A percentile compares a stretch with the other conserved stretches of the same genome.
Evolutionary conservation across 2,113 vertebrate genomes (phyloP).

Genomic region (Crotophaga sulcirostris): DNA sequence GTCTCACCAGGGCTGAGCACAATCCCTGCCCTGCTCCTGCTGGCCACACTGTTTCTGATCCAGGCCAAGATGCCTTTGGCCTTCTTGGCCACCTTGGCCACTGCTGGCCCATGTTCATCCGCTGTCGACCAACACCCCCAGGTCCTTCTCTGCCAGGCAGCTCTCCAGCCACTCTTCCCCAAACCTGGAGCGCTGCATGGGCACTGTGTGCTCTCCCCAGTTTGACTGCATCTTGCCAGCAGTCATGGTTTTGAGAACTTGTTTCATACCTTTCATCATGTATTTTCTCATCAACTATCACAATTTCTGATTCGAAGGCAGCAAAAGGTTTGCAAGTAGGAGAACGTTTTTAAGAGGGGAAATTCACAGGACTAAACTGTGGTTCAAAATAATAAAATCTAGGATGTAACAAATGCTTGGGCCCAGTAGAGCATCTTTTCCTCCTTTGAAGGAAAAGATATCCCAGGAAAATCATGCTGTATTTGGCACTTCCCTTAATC

Average conservation of each 20-base stretch:
- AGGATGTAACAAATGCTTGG: background rate
- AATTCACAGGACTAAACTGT: background rate
- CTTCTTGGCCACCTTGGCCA: too few species aligned
- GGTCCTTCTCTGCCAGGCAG: too few species aligned
- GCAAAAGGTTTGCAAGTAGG: background rate
- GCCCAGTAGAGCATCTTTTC: background rate
- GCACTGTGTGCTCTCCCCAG: accelerated
- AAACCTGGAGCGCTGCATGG: background rate
- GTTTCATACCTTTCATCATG: background rate
- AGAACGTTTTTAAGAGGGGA: background rate
- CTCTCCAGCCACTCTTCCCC: too few species aligned
- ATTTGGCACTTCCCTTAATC: background rate
- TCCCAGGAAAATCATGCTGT: background rate
- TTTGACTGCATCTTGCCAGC: background rate
- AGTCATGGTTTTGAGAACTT: background rate
- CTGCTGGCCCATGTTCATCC: too few species aligned
- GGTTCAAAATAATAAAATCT: background rate
- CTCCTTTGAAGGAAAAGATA: background rate
- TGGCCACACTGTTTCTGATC: too few species aligned
- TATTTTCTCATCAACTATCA: background rate
- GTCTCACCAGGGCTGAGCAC: too few species aligned
- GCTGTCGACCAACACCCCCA: too few species aligned
- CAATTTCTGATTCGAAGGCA: background rate
- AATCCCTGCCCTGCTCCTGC: too few species aligned
- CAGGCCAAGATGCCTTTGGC: too few species aligned